Percentiles rank a stretch among this genome's conserved stretches.
Evolutionary conservation across 92 coral and sea anemone genomes (phyloP).

Genomic region (Bergia puertoricense): DNA sequence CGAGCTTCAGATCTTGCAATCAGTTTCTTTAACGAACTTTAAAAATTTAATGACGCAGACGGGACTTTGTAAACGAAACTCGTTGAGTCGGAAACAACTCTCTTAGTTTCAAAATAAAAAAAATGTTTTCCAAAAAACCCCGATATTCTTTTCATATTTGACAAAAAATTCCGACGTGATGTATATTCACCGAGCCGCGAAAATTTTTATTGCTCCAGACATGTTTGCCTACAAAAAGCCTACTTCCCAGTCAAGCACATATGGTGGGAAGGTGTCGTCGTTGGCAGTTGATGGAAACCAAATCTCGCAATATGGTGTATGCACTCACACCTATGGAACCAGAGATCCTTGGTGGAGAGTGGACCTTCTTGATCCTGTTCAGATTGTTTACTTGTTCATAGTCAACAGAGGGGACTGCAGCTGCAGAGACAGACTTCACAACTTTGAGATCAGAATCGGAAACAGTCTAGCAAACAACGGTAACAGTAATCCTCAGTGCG

Average conservation of each 20-base stretch:
- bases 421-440: conserved; percentile 24
- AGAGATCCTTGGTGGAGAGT: not conserved
- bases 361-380: not conserved
- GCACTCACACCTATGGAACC: not conserved
- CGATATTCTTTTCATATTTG: no score
- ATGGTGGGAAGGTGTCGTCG: not conserved
- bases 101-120: no score
- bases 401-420: conserved; percentile 29
- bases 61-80: no score
- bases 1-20: no score
- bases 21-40: no score
- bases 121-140: no score
- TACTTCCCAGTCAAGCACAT: not conserved
- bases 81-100: no score
- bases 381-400: conserved; percentile 13
- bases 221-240: not conserved
- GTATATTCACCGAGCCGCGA: no score
- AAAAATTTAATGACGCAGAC: no score
- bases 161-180: no score
- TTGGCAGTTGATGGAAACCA: not conserved
- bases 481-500: conserved; percentile 39
- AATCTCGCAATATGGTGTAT: not conserved
- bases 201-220: not conserved
- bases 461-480: conserved; percentile 22
- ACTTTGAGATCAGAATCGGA: conserved; percentile 43